Base-by-base conservation (phyloP, 2,797 vertebrate species). In the Thamnophis elegans region DNA sequence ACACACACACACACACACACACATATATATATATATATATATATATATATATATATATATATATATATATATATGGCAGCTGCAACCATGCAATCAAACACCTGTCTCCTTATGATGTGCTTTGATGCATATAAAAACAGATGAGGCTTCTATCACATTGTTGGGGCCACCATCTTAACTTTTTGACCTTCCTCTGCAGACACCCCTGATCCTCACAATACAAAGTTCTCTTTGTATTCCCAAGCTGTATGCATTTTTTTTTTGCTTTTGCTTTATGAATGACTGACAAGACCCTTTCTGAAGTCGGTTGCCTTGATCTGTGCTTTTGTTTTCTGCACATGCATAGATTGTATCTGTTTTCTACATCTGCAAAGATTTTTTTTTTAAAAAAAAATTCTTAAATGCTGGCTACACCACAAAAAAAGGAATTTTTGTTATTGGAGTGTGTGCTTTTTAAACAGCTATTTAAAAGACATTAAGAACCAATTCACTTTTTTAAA, bases 391-490 rank as follows among this genome's bases (percentile, higher is more conserved):
- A 22, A 55, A 28, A 60, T n/a, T 51, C 51, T 55, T 91, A 53
- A 91, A 62, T 16, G 18, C 11, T 86, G 56, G 82, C 16, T 53
- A 65, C 55, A 14, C 53, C 47, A 65, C 56, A 59, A n/a, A 91
- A 85, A 42, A 55, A 91, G 51, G 58, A 87, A 26, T 42, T 60
- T 55, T 25, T 86, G 58, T 26, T 32, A 36, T 14, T 28, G 32
- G 32, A 82, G 51, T 85, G 28, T 68, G 7, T 56, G 85, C 8
- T 36, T 60, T 86, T 87, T 55, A 87, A 91, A 68, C 13, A 55
- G 53, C 25, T 32, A 55, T 65, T 91, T 91, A 42, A 87, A 87
- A 91, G 85, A 87, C 60, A 68, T 87, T 62, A 87, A 87, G 60
- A 87, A 9, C 58, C 85, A 28, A 54, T 42, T 60, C 59, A 20